phyloP scores from a whole-genome alignment of 2,797 vertebrate genomes.

The Poeciliopsis paucimaculata region DNA sequence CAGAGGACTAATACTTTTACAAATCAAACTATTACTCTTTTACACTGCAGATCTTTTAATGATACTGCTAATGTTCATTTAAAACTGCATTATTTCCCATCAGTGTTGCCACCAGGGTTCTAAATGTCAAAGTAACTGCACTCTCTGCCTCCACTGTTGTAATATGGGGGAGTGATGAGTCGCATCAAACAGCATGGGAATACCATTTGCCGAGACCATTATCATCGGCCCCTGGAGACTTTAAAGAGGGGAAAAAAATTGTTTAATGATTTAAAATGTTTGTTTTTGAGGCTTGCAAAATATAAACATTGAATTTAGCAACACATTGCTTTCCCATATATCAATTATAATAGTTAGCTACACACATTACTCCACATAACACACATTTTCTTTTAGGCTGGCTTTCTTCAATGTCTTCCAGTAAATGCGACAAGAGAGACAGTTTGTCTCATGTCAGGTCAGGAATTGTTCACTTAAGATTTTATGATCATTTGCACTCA shows the following conservation, averaged over 20 bases:
- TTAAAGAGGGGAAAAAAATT: not conserved
- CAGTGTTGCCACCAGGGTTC: constrained; percentile 1
- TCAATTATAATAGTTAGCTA: not conserved
- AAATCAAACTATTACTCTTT: not conserved
- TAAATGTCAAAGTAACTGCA: constrained; percentile 10
- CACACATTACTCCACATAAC: not conserved
- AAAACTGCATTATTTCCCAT: not conserved
- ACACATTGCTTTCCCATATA: not conserved
- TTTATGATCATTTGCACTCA: not conserved
- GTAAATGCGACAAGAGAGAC: not conserved
- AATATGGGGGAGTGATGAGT: constrained; percentile 3
- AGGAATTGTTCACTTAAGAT: not conserved
- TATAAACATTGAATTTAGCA: constrained; percentile 11
- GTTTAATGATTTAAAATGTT: constrained; percentile 1
- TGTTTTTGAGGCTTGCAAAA: not conserved
- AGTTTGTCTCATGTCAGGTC: not conserved
- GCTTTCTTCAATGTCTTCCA: not conserved
- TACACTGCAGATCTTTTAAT: not conserved
- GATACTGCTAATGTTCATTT: constrained; percentile 2
- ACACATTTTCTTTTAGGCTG: not conserved
- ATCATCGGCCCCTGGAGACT: not conserved
- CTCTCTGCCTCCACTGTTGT: not conserved
- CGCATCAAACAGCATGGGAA: constrained; percentile 1
- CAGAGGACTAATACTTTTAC: not conserved
- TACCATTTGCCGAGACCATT: constrained; percentile 2